Conservation (phyloP, 37 sponge, comb jelly and placozoan species). For the Aplysina aerophoba region DNA sequence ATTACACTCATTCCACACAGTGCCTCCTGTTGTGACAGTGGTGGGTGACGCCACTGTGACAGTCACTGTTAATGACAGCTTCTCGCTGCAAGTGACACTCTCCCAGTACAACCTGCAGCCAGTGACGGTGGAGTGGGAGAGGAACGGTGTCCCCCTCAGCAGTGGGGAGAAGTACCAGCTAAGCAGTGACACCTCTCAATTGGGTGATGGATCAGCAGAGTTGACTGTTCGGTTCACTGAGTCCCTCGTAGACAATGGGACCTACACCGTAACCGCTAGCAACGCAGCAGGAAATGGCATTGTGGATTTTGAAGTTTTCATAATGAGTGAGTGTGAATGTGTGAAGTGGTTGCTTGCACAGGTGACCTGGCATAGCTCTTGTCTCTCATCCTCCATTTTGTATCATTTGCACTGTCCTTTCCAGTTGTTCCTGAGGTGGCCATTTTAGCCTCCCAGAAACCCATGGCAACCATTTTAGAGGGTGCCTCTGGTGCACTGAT, state of each 20-base stretch:
- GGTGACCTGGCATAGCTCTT: too few relatives aligned
- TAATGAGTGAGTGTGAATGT: slow-evolving; percentile 10
- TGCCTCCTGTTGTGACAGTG: slow-evolving; percentile 1
- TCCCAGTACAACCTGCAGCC: slow-evolving; percentile 40
- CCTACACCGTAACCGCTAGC: slow-evolving; percentile 22
- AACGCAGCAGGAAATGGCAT: slow-evolving; percentile 28
- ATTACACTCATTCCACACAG: background rate
- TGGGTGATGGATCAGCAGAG: background rate
- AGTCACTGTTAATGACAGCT: slow-evolving; percentile 1
- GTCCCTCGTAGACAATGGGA: slow-evolving; percentile 21
- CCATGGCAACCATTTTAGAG: too few relatives aligned
- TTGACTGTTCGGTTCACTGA: background rate
- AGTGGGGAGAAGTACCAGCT: background rate
- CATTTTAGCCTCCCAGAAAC: too few relatives aligned
- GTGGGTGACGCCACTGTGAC: background rate
- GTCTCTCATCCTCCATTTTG: too few relatives aligned
- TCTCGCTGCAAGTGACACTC: slow-evolving; percentile 11
- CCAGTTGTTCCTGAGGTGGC: too few relatives aligned
- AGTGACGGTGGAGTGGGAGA: slow-evolving; percentile 19
- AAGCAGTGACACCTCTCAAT: background rate
- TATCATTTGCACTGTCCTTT: too few relatives aligned
- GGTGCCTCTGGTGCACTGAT: too few relatives aligned
- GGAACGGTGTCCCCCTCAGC: background rate
- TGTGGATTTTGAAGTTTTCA: background rate
- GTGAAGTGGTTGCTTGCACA: too few relatives aligned